Evolutionary conservation across 23 tunicate species (phyloP).

Genomic region (Clavelina lepadiformis): DNA sequence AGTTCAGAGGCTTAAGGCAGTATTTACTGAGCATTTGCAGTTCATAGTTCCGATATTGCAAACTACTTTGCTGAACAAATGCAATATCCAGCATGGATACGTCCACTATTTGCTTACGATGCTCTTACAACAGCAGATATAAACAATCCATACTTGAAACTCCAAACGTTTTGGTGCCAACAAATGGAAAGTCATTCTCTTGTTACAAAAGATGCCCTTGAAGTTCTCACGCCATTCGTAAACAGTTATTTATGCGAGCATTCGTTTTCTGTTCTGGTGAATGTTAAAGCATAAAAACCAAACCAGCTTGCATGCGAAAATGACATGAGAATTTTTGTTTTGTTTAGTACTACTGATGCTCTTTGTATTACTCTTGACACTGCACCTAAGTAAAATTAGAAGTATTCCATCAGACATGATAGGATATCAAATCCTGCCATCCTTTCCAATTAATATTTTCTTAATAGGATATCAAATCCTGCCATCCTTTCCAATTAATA

Average conservation of each 20-base stretch:
- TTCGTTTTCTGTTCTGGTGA: conserved; percentile 2
- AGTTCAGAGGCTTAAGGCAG: not conserved
- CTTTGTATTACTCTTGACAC: no score
- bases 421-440: no score
- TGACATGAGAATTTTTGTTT: not conserved
- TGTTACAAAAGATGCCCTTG: not conserved
- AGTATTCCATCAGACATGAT: no score
- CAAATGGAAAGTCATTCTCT: not conserved
- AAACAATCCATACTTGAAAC: conserved; percentile 1
- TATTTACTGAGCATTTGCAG: conserved; percentile 11
- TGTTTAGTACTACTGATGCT: no score
- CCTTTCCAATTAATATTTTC: no score
- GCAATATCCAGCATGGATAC: conserved; percentile 2
- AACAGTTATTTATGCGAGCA: not conserved
- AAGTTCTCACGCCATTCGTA: conserved; percentile 1
- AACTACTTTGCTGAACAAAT: conserved; percentile 1
- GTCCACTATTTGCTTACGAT: not conserved
- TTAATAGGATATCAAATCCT: no score
- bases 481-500: no score
- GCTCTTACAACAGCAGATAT: conserved; percentile 3
- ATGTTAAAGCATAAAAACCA: not conserved
- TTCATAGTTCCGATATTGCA: not conserved
- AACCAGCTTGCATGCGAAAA: not conserved
- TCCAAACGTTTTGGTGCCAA: conserved; percentile 2
- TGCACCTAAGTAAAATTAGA: no score